Evolutionary conservation across 1,140 invertebrate species (phyloP).

Genomic region (Ladona fulva): DNA sequence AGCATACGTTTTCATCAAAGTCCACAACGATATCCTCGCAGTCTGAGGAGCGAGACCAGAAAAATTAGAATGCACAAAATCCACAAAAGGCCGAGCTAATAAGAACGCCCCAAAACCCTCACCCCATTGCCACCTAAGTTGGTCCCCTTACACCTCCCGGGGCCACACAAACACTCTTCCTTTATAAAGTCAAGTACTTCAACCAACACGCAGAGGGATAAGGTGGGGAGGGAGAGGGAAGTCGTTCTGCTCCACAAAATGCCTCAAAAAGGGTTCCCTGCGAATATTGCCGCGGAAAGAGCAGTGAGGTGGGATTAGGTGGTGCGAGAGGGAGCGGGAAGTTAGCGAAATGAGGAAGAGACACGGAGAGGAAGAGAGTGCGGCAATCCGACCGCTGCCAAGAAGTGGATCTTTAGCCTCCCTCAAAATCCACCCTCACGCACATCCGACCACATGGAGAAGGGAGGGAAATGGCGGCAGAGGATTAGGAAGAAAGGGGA

Average conservation of each 20-base stretch:
- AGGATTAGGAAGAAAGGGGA: no score
- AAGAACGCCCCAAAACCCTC: not conserved
- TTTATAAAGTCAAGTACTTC: slow-evolving; percentile 1
- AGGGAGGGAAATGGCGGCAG: no score
- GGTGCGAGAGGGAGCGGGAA: not conserved
- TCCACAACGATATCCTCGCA: not conserved
- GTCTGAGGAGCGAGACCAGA: not conserved
- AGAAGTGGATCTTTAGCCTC: not conserved
- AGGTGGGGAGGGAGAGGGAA: not conserved
- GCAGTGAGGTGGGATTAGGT: not conserved
- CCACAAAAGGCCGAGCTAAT: not conserved
- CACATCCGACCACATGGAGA: not conserved
- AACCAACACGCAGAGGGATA: not conserved
- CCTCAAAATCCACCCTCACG: not conserved
- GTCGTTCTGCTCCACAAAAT: not conserved
- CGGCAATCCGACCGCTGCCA: not conserved
- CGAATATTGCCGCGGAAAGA: not conserved
- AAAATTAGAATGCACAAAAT: no score
- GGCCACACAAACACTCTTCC: not conserved
- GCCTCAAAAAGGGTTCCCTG: not conserved
- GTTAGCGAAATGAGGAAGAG: not conserved
- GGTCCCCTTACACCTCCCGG: not conserved
- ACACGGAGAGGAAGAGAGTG: not conserved
- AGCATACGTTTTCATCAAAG: not conserved
- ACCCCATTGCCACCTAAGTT: not conserved